Percentiles rank a stretch among this genome's conserved stretches.
These are phyloP conservation scores for Ctenomys sociabilis DNA, from an alignment of 2,113 vertebrate species.

Conservation along the genomic window DNA sequence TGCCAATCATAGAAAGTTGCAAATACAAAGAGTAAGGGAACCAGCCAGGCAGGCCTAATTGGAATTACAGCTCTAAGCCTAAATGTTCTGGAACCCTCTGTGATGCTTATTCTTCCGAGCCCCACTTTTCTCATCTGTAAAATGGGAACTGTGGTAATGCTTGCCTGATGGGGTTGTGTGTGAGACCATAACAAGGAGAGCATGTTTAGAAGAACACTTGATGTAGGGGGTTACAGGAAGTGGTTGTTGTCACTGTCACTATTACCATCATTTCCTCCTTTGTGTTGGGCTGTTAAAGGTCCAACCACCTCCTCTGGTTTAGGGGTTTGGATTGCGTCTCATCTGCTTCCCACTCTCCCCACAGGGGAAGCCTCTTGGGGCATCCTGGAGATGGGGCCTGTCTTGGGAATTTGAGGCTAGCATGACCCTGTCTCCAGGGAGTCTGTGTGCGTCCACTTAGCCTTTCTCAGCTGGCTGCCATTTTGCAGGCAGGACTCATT, in stretches of 20 bases:
- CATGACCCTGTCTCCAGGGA: neutral
- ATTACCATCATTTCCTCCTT: constrained; percentile 37
- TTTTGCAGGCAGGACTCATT: constrained; percentile 29
- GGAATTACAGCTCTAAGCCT: neutral
- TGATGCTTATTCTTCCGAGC: neutral
- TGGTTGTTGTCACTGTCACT: neutral
- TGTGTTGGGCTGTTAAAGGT: neutral
- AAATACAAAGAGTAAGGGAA: neutral
- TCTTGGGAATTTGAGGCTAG: neutral
- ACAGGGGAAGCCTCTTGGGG: neutral
- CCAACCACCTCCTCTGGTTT: neutral
- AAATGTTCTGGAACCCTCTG: neutral
- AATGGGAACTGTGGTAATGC: neutral
- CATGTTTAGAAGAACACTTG: neutral
- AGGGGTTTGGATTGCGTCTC: neutral
- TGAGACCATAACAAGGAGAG: neutral
- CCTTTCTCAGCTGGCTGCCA: neutral
- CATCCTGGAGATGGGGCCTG: neutral
- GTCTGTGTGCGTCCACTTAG: neutral
- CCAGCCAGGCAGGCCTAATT: neutral
- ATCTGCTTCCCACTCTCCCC: neutral
- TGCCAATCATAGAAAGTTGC: neutral
- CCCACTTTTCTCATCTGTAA: constrained; percentile 46
- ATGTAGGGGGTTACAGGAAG: constrained; percentile 18
- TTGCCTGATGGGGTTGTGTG: neutral